Evolutionary conservation across 2,888 invertebrate species (phyloP).

Genomic region (Hypercompe scribonia): DNA sequence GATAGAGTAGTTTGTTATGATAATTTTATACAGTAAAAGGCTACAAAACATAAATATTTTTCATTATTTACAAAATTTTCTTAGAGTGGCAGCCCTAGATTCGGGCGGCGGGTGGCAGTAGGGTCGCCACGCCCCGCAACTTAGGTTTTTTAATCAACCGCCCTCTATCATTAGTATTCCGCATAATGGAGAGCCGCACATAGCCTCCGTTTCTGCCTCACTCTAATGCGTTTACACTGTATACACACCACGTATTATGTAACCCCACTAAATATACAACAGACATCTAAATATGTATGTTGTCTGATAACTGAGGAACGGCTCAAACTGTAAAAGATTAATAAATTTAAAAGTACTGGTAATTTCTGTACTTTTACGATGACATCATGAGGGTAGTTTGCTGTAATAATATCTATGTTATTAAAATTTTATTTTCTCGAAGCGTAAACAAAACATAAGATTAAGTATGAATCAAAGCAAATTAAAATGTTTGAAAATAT

Average conservation of each 20-base stretch:
- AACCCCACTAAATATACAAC: neutral
- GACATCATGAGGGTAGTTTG: neutral
- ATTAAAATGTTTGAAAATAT: no score
- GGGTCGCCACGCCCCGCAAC: slow-evolving; percentile 72
- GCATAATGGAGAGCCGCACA: slow-evolving; percentile 72
- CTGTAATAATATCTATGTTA: no score
- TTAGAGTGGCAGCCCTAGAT: slow-evolving; percentile 49
- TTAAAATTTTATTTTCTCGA: no score
- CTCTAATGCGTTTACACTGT: slow-evolving; percentile 46
- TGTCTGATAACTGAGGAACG: neutral
- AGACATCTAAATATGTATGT: neutral
- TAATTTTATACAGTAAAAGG: neutral
- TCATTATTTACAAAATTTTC: neutral
- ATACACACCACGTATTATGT: slow-evolving; percentile 9
- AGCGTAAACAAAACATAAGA: no score
- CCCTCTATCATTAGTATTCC: slow-evolving; percentile 82
- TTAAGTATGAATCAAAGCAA: no score
- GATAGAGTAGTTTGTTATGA: neutral
- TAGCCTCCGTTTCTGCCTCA: slow-evolving; percentile 28
- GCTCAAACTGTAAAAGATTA: slow-evolving; percentile 9
- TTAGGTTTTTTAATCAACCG: slow-evolving; percentile 84
- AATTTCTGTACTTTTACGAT: neutral
- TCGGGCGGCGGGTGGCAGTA: slow-evolving; percentile 48
- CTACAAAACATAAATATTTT: neutral
- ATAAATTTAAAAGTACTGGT: slow-evolving; percentile 6